Evolutionary conservation across 2,888 invertebrate genomes (phyloP).

Genomic region (Epistrophe eligans): DNA sequence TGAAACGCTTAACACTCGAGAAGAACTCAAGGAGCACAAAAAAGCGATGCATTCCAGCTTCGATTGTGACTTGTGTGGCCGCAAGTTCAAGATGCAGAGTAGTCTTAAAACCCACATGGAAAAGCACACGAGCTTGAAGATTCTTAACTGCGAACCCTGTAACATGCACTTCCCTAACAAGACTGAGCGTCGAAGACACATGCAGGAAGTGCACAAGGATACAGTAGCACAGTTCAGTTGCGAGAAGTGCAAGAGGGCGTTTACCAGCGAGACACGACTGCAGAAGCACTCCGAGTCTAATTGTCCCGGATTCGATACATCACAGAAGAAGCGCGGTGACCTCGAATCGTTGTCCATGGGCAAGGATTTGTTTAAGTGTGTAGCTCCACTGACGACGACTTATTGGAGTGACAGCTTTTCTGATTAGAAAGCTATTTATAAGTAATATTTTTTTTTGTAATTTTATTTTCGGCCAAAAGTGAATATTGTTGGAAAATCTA

Average conservation of each 20-base stretch:
- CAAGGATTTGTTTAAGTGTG: slow-evolving; percentile 84
- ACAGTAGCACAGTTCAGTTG: slow-evolving; percentile 80
- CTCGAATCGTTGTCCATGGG: slow-evolving; percentile 79
- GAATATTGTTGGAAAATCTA: not conserved
- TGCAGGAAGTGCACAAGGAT: slow-evolving; percentile 81
- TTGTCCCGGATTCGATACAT: slow-evolving; percentile 76
- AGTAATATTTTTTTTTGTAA: slow-evolving; percentile 14
- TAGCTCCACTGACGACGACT: slow-evolving; percentile 84
- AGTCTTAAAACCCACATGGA: slow-evolving; percentile 84
- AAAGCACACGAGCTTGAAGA: slow-evolving; percentile 80
- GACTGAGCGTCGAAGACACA: slow-evolving; percentile 81
- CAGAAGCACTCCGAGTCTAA: slow-evolving; percentile 80
- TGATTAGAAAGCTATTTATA: slow-evolving; percentile 79
- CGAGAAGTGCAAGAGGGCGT: slow-evolving; percentile 82
- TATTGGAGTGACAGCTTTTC: slow-evolving; percentile 85
- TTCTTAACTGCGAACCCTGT: slow-evolving; percentile 79
- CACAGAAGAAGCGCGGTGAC: slow-evolving; percentile 75
- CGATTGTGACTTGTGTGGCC: slow-evolving; percentile 83
- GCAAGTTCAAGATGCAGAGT: slow-evolving; percentile 83
- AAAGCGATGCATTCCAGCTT: slow-evolving; percentile 82
- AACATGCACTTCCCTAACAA: slow-evolving; percentile 80
- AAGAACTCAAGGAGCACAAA: slow-evolving; percentile 85
- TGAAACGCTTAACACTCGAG: slow-evolving; percentile 84
- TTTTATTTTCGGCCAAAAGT: slow-evolving; percentile 28
- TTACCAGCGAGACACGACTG: slow-evolving; percentile 80